Conservation (phyloP, 2,797 vertebrate genomes). For the Argentina silus region DNA sequence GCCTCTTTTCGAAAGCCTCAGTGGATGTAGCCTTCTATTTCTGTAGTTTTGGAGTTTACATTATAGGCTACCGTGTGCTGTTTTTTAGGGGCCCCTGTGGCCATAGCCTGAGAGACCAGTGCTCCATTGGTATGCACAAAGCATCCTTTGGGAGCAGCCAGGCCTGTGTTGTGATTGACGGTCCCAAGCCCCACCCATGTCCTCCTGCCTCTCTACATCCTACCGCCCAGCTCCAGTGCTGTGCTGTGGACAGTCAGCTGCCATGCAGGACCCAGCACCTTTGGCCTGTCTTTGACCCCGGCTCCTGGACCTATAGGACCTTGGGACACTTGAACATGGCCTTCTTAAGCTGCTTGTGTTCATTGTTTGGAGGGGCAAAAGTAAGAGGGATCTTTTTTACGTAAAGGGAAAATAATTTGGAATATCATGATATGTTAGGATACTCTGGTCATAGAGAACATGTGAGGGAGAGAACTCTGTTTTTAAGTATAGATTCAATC, state of each 20-base stretch:
- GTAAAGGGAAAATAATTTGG: not conserved
- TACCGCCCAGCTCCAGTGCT: constrained; percentile 8
- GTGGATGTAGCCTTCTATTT: too few relatives aligned
- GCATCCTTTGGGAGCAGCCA: constrained; percentile 16
- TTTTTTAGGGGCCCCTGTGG: constrained; percentile 10
- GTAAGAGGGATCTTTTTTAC: constrained; percentile 25
- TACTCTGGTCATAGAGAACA: not conserved
- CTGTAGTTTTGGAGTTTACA: not conserved
- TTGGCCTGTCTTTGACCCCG: not conserved
- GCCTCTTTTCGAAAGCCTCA: too few relatives aligned
- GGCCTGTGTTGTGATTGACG: constrained; percentile 21
- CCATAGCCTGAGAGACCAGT: constrained; percentile 16
- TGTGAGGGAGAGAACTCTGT: not conserved
- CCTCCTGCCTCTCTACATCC: not conserved
- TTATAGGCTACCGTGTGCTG: not conserved
- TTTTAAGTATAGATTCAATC: not conserved
- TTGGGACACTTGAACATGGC: constrained; percentile 25
- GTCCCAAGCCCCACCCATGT: constrained; percentile 21
- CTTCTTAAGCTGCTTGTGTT: constrained; percentile 37
- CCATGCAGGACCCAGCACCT: constrained; percentile 12
- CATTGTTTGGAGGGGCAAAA: constrained; percentile 38
- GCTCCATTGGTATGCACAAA: constrained; percentile 30
- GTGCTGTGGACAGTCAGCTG: constrained; percentile 7
- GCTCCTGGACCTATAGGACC: constrained; percentile 21
- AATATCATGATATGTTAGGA: not conserved